These are phyloP conservation scores for Pseudochaenichthys georgianus DNA, from an alignment of 2,797 vertebrate species.

Conservation along the genomic window DNA sequence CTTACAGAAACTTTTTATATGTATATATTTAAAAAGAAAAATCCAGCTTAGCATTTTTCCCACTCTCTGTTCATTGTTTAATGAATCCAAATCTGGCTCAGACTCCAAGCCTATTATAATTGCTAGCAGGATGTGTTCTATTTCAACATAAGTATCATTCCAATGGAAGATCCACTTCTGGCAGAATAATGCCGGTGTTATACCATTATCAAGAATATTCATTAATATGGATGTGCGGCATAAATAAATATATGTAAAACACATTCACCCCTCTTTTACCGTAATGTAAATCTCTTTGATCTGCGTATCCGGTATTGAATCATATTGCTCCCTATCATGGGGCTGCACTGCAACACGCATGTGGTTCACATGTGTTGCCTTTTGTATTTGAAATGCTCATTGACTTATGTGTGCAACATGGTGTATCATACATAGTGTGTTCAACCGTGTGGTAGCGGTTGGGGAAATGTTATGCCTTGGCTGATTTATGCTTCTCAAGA, in stretches of 20 bases:
- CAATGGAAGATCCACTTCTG: constrained; percentile 81
- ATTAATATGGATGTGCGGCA: constrained; percentile 80
- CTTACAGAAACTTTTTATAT: constrained; percentile 79
- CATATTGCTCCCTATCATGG: constrained; percentile 67
- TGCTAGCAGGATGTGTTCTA: constrained; percentile 86
- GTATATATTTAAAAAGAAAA: constrained; percentile 66
- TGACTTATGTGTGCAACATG: constrained; percentile 53
- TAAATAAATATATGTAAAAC: constrained; percentile 79
- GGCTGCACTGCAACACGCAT: constrained; percentile 53
- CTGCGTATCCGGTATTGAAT: constrained; percentile 65
- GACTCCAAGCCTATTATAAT: constrained; percentile 86
- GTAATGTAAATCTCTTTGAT: constrained; percentile 75
- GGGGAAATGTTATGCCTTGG: constrained; percentile 46
- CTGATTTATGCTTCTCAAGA: constrained; percentile 79
- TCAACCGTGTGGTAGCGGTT: constrained; percentile 28
- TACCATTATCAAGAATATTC: constrained; percentile 77
- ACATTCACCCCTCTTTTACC: constrained; percentile 67
- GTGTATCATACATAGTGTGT: constrained; percentile 57
- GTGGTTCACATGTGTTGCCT: constrained; percentile 67
- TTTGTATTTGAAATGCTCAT: constrained; percentile 42
- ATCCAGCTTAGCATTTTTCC: constrained; percentile 82
- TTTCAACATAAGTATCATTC: constrained; percentile 83
- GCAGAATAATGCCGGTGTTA: constrained; percentile 78
- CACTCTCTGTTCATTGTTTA: constrained; percentile 86
- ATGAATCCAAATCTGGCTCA: constrained; percentile 88